Evolutionary conservation across 1,140 invertebrate species (phyloP).

Genomic region (Ephestia elutella): DNA sequence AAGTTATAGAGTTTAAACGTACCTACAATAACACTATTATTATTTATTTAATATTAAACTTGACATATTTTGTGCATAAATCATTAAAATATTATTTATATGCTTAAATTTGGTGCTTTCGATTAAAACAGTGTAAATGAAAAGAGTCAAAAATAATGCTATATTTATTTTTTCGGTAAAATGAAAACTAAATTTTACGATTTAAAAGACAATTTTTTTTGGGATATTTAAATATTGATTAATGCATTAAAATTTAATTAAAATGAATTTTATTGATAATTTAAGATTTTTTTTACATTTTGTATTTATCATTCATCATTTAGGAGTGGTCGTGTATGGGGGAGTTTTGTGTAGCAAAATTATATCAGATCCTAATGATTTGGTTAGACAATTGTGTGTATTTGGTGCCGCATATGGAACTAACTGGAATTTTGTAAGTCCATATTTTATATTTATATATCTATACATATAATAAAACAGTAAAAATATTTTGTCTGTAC

Average conservation of each 20-base stretch:
- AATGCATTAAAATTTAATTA: not conserved
- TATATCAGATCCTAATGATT: not conserved
- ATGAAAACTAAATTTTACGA: too few species aligned
- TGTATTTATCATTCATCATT: slow-evolving; percentile 4
- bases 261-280: not conserved
- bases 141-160: too few species aligned
- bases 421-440: slow-evolving; percentile 35
- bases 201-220: too few species aligned
- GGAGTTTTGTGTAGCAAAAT: not conserved
- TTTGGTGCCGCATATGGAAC: slow-evolving; percentile 13
- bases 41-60: too few species aligned
- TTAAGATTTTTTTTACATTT: not conserved
- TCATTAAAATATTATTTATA: too few species aligned
- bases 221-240: not conserved
- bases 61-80: too few species aligned
- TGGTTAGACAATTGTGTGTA: not conserved
- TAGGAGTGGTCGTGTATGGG: not conserved
- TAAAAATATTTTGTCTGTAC: too few species aligned
- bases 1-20: not conserved
- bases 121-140: too few species aligned
- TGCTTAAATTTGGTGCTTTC: too few species aligned
- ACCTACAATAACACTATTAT: not conserved
- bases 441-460: not conserved
- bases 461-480: too few species aligned
- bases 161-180: too few species aligned